Evolutionary conservation across 2,797 vertebrate genomes (phyloP).

Genomic region (Acipenser ruthenus): DNA sequence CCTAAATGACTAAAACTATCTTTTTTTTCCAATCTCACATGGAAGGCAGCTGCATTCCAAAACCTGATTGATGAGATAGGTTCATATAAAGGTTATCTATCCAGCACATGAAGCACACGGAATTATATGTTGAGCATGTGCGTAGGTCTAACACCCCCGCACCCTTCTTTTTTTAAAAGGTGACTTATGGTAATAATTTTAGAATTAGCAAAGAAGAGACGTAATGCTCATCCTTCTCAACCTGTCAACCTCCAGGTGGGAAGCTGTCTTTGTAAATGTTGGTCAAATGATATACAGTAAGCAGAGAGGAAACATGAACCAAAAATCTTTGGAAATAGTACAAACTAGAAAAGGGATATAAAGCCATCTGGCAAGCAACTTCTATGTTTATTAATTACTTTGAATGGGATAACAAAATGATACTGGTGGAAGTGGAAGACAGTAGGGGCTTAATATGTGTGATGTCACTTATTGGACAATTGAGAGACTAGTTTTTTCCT

Average conservation of each 20-base stretch:
- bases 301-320: too few relatives aligned
- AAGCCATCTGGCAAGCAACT: too few relatives aligned
- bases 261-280: not conserved
- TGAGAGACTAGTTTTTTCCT: too few relatives aligned
- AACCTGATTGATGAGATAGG: conserved; percentile 59
- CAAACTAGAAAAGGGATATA: too few relatives aligned
- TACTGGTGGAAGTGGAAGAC: conserved; percentile 41
- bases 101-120: conserved; percentile 32
- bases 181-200: not conserved
- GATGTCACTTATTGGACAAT: too few relatives aligned
- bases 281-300: not conserved
- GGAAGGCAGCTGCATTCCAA: conserved; percentile 43
- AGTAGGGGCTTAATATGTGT: too few relatives aligned
- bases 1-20: conserved; percentile 54
- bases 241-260: too few relatives aligned
- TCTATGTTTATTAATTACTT: conserved; percentile 21
- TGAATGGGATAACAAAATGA: conserved; percentile 63
- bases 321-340: too few relatives aligned
- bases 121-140: conserved; percentile 21
- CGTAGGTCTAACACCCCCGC: not conserved
- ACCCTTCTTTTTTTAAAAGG: not conserved
- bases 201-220: not conserved
- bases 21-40: conserved; percentile 44
- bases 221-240: not conserved
- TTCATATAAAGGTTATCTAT: conserved; percentile 69